These are phyloP conservation scores for Lumbricus terrestris DNA, from an alignment of 2,888 invertebrate species.

Conservation along the genomic window DNA sequence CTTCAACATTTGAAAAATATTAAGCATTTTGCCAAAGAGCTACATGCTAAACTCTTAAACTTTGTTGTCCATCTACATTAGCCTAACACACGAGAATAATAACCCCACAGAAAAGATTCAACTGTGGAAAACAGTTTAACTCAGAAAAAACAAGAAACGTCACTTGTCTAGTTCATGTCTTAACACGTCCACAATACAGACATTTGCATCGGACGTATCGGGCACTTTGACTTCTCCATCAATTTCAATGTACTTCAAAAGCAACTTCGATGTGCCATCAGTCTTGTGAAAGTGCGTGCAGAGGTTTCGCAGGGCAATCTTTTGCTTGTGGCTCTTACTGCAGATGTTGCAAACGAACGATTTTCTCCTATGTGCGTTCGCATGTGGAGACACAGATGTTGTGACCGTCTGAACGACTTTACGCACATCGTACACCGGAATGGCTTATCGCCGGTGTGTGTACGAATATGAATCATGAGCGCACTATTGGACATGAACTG, in stretches of 20 bases:
- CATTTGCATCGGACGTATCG: background rate
- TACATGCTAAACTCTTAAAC: too few relatives aligned
- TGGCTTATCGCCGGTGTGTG: background rate
- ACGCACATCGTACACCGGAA: background rate
- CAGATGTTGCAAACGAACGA: background rate
- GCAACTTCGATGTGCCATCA: background rate
- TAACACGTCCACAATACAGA: background rate
- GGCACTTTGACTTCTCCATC: background rate
- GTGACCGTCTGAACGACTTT: background rate
- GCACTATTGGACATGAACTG: background rate
- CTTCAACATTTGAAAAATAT: too few relatives aligned
- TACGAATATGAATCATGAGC: background rate
- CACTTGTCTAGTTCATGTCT: background rate
- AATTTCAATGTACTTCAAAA: background rate
- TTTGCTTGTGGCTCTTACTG: background rate
- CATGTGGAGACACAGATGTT: background rate
- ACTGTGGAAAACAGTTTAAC: too few relatives aligned
- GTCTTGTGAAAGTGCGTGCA: background rate
- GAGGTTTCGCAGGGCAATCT: background rate
- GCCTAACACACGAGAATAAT: too few relatives aligned
- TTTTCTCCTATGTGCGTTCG: constrained; percentile 6
- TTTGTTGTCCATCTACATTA: too few relatives aligned
- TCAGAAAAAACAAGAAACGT: background rate
- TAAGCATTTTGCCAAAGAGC: too few relatives aligned
- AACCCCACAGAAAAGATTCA: too few relatives aligned